phyloP scores from a whole-genome alignment of 64 coral and sea anemone genomes.

The Pachyseris speciosa region DNA sequence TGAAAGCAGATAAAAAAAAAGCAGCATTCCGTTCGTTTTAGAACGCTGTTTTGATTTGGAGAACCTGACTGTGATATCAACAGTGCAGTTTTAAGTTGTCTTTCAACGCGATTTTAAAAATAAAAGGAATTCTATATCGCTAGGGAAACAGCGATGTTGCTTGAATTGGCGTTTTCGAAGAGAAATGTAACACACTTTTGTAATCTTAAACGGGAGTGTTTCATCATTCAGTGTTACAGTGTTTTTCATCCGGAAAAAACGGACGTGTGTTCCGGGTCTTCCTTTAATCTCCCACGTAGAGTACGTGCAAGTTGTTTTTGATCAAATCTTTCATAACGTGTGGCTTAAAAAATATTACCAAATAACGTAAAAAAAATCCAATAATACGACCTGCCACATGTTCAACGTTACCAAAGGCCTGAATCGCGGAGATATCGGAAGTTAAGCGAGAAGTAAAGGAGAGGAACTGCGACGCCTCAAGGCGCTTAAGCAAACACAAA shows the following conservation, averaged over 20 bases:
- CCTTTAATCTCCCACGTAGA: background rate
- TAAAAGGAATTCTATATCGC: background rate
- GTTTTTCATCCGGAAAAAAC: too few relatives aligned
- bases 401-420: background rate
- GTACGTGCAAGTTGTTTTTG: background rate
- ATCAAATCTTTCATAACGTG: background rate
- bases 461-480: background rate
- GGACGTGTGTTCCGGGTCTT: too few relatives aligned
- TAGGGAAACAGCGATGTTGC: background rate
- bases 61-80: slow-evolving; percentile 22
- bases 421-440: background rate
- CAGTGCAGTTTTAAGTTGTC: background rate
- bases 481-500: background rate
- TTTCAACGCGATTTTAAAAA: background rate
- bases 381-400: background rate
- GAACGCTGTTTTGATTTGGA: background rate
- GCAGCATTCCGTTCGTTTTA: background rate
- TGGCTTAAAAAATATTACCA: too few relatives aligned
- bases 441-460: background rate
- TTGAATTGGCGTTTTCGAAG: background rate
- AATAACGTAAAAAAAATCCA: too few relatives aligned
- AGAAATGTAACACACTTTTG: background rate
- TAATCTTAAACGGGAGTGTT: too few relatives aligned
- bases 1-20: slow-evolving; percentile 8
- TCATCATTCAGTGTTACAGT: too few relatives aligned